Evolutionary conservation across 2,888 invertebrate genomes (phyloP).

Genomic region (Balanococcus diminutus): DNA sequence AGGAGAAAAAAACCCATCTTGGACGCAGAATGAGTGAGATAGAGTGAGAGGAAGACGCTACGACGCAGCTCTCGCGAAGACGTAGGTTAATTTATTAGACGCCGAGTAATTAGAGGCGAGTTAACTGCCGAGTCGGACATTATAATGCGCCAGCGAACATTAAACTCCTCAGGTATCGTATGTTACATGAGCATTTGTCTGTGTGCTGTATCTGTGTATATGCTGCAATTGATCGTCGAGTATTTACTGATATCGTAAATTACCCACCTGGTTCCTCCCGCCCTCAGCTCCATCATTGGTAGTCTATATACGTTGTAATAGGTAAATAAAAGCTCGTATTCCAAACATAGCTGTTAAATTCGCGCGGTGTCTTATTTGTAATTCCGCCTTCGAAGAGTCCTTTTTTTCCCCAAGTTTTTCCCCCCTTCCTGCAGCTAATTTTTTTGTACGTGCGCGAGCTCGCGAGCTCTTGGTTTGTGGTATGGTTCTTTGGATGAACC

Average conservation of each 20-base stretch:
- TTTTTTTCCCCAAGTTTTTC: not conserved
- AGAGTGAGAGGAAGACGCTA: not conserved
- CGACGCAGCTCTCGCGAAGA: not conserved
- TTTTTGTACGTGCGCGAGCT: not conserved
- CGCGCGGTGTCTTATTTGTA: not conserved
- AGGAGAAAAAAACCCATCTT: not conserved
- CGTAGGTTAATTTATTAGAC: slow-evolving; percentile 37
- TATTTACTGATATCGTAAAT: not conserved
- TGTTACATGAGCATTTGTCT: not conserved
- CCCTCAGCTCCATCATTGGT: not conserved
- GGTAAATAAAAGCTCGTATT: not conserved
- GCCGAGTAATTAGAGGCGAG: slow-evolving; percentile 30
- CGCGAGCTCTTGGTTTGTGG: too few species aligned
- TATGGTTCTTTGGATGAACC: not conserved
- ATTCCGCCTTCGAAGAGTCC: not conserved
- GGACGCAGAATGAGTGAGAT: not conserved
- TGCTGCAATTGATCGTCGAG: not conserved
- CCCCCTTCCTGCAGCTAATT: too few species aligned
- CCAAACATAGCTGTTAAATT: not conserved
- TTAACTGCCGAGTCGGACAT: not conserved
- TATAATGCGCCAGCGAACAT: slow-evolving; percentile 1
- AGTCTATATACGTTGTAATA: too few species aligned
- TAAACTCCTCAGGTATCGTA: slow-evolving; percentile 28
- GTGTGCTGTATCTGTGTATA: too few species aligned
- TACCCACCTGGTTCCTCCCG: not conserved